Evolutionary conservation across 2,113 vertebrate genomes (phyloP).

Genomic region (Corvus cornix): DNA sequence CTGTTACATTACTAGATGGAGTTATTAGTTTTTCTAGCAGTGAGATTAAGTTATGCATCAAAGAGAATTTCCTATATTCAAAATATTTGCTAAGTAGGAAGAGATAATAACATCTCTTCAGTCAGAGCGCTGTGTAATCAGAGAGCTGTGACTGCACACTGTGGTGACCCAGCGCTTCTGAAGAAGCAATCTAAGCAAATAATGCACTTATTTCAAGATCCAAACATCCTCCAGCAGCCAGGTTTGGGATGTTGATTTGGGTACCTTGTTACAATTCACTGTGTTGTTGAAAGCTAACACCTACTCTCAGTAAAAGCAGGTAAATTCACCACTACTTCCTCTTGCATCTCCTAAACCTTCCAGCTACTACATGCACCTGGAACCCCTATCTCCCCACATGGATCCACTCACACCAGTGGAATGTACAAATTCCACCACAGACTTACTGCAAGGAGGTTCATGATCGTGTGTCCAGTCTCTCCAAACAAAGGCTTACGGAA

Average conservation of each 20-base stretch:
- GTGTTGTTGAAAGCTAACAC: background rate
- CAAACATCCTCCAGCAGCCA: background rate
- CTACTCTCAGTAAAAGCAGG: background rate
- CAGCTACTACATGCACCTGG: background rate
- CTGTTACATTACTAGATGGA: background rate
- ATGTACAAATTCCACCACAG: background rate
- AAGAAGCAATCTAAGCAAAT: background rate
- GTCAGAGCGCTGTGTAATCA: background rate
- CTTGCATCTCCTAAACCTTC: background rate
- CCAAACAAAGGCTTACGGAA: slow-evolving; percentile 97
- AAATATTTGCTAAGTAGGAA: slow-evolving; percentile 6
- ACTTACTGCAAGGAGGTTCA: slow-evolving; percentile 98
- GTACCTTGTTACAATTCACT: background rate
- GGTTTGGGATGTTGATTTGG: background rate
- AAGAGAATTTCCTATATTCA: background rate
- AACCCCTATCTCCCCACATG: background rate
- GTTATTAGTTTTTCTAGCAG: background rate
- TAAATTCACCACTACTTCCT: background rate
- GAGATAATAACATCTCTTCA: background rate
- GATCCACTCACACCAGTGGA: background rate
- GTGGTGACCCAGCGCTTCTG: background rate
- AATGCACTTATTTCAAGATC: background rate
- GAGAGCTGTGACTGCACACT: background rate
- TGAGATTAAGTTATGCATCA: background rate
- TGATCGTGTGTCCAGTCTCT: slow-evolving; percentile 98